A percentile compares a stretch with the other conserved stretches of the same genome.
Conservation (phyloP, 1,140 invertebrate species). For the Rhizoglyphus robini region DNA sequence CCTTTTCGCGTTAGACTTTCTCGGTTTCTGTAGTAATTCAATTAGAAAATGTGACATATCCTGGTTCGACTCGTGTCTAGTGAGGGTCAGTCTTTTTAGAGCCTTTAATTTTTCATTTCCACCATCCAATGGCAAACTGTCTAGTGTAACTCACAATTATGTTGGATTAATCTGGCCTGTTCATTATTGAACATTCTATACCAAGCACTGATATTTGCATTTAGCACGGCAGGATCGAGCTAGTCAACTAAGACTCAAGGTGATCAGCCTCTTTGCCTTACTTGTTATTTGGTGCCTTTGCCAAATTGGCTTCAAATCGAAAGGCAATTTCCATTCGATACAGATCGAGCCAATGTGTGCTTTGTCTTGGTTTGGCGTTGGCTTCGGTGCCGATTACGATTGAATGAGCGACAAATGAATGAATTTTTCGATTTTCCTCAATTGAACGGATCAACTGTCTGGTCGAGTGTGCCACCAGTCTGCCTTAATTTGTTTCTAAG, state of each 20-base stretch:
- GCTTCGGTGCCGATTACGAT: neutral
- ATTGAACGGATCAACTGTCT: neutral
- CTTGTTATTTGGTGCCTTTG: too few relatives aligned
- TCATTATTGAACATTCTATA: neutral
- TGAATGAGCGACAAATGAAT: neutral
- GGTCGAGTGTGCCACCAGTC: neutral
- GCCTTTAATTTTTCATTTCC: slow-evolving; percentile 8
- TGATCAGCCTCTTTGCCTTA: too few relatives aligned
- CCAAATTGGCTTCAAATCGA: too few relatives aligned
- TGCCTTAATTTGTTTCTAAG: slow-evolving; percentile 10
- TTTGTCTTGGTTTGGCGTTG: neutral
- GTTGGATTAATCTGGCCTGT: slow-evolving; percentile 8
- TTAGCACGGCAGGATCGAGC: too few relatives aligned
- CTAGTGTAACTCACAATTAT: neutral
- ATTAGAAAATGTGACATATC: slow-evolving; percentile 11
- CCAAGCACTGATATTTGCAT: too few relatives aligned
- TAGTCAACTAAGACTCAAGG: too few relatives aligned
- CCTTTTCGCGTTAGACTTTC: too few relatives aligned
- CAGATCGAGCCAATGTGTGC: too few relatives aligned
- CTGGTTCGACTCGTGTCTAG: neutral
- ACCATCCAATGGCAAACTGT: neutral
- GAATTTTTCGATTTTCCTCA: slow-evolving; percentile 9
- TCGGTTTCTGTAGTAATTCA: slow-evolving; percentile 1
- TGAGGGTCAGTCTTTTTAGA: neutral
- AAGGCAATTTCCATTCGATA: too few relatives aligned